A percentile compares a stretch with the other conserved stretches of the same genome.
These are phyloP conservation scores for Smittia aterrima DNA, from an alignment of 2,888 invertebrate genomes.

Conservation along the genomic window DNA sequence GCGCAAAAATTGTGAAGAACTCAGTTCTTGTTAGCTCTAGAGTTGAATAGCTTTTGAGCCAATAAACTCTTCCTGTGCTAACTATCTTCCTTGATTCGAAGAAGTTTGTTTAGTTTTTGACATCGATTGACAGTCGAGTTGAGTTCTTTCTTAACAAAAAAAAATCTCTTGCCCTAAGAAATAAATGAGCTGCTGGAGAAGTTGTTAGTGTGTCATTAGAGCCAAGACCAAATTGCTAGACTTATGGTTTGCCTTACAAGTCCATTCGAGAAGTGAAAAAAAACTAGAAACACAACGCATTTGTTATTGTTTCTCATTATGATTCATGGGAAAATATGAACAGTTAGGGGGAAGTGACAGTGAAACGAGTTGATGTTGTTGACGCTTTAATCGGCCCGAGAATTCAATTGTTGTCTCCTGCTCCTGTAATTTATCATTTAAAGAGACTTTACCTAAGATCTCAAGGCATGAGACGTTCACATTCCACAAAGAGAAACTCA, in stretches of 20 bases:
- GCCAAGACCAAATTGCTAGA: conserved; percentile 25
- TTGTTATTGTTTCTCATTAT: conserved; percentile 23
- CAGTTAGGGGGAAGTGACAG: neutral
- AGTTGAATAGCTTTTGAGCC: no score
- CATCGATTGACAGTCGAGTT: no score
- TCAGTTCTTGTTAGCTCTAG: no score
- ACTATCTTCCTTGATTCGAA: no score
- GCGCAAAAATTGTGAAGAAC: no score
- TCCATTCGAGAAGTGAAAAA: neutral
- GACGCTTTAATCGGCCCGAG: neutral
- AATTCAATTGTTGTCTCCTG: neutral
- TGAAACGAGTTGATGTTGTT: neutral
- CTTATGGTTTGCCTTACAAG: conserved; percentile 16
- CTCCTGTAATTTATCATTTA: neutral
- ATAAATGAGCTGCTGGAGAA: no score
- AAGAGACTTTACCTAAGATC: neutral
- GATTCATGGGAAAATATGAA: conserved; percentile 28
- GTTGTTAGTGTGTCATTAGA: conserved; percentile 37
- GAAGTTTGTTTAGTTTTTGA: no score
- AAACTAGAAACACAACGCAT: neutral
- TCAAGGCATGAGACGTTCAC: conserved; percentile 20
- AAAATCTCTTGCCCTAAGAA: no score
- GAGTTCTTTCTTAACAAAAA: no score
- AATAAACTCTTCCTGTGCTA: no score
- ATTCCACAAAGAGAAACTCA: conserved; percentile 14